phyloP scores from a whole-genome alignment of 2,113 vertebrate genomes.

The Sinocyclocheilus grahami region DNA sequence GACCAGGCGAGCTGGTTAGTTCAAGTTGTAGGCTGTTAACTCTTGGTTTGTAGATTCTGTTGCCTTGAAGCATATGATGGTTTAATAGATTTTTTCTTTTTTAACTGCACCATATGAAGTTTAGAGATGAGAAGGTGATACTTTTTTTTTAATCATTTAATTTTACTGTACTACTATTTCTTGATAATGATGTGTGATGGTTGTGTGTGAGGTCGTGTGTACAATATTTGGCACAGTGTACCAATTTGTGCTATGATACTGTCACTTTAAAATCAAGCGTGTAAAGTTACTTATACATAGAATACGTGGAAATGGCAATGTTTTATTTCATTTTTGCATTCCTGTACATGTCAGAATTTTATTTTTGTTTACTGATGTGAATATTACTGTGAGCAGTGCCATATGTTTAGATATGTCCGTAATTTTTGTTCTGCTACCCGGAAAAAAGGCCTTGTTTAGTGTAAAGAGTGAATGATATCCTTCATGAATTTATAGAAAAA shows the following conservation, averaged over 20 bases:
- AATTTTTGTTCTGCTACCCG: slow-evolving; percentile 54
- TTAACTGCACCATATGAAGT: slow-evolving; percentile 62
- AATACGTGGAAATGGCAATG: slow-evolving; percentile 56
- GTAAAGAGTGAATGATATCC: slow-evolving; percentile 48
- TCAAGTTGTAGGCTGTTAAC: background rate
- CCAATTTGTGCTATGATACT: slow-evolving; percentile 77
- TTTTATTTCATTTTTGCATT: slow-evolving; percentile 74
- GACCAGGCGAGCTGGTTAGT: background rate
- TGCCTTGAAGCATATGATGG: slow-evolving; percentile 37
- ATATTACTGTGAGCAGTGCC: slow-evolving; percentile 79
- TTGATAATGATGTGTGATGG: slow-evolving; percentile 54
- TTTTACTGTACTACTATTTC: slow-evolving; percentile 60
- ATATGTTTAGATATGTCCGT: slow-evolving; percentile 64
- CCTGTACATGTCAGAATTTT: slow-evolving; percentile 68
- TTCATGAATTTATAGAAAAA: slow-evolving; percentile 4
- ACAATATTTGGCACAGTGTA: slow-evolving; percentile 64
- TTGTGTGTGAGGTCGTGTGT: slow-evolving; percentile 30
- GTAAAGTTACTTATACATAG: slow-evolving; percentile 67
- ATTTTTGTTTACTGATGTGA: slow-evolving; percentile 72
- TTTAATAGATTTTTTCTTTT: slow-evolving; percentile 35
- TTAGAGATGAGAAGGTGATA: background rate
- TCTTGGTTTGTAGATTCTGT: slow-evolving; percentile 25
- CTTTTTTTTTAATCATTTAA: slow-evolving; percentile 15
- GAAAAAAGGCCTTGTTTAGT: slow-evolving; percentile 59
- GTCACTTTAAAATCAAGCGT: slow-evolving; percentile 78